Base-by-base conservation (phyloP, 2,797 vertebrate species). In the Molossus molossus region DNA sequence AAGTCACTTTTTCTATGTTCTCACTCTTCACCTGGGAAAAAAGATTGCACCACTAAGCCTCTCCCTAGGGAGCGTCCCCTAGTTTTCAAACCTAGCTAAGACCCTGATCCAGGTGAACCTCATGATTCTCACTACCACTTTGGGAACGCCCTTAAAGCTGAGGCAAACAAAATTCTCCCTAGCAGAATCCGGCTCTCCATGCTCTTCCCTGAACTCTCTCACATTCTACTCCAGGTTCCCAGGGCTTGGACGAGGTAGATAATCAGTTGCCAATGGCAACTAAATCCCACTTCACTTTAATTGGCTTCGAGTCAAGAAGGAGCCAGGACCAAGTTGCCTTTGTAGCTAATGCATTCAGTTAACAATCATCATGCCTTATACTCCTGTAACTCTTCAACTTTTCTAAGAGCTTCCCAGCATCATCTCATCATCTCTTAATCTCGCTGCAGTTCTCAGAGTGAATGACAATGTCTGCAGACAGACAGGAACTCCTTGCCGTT, bases 231-330 rank as follows among this genome's bases (percentile, higher is more conserved):
- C 6, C 33, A 90, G 37, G 45, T 87, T 92, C 33, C n/a, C 77
- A 72, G 53, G 83, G 27, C 29, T 45, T 83, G 12, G 3, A 81
- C 50, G 62, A 79, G 73, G 48, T 25, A 93, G 64, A 62, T 14
- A 84, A 65, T 60, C 14, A 55, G 79, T 84, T 94, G 48, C 53
- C 92, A 77, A 58, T n/a, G 60, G 45, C 64, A 97, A 96, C 64
- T 40, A 86, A 93, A 92, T 5, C 67, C 69, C 80, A 55, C 58
- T 92, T 92, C 81, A 70, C 48, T 87, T 29, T 70, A 67, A 89
- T 23, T 81, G 77, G 75, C 45, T 80, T 92, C 37, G n/a, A 83
- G 60, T 90, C 76, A 50, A 93, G 50, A 73, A 95, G 72, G 27
- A 69, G 23, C 62, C 60, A 89, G 27, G 17, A 75, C 8, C 40